Evolutionary conservation across 2,888 invertebrate species (phyloP).

Genomic region (Acanthosepion esculentum): DNA sequence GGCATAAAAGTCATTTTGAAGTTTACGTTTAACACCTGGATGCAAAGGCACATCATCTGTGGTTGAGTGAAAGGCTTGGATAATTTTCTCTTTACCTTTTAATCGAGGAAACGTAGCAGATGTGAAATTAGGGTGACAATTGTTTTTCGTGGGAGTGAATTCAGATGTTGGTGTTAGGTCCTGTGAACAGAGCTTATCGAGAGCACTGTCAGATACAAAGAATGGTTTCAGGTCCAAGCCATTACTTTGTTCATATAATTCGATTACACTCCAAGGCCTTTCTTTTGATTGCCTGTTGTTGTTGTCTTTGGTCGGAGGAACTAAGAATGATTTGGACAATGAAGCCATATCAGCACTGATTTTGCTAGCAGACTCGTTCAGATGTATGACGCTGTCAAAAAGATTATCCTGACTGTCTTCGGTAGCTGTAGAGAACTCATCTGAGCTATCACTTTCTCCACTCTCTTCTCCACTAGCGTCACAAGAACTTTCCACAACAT

Average conservation of each 20-base stretch:
- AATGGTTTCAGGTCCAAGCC: slow-evolving; percentile 78
- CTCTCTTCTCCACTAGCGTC: slow-evolving; percentile 65
- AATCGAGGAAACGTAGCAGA: slow-evolving; percentile 60
- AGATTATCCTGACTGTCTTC: slow-evolving; percentile 66
- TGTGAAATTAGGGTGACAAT: slow-evolving; percentile 39
- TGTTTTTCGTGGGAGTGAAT: slow-evolving; percentile 46
- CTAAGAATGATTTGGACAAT: background rate
- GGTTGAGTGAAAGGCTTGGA: slow-evolving; percentile 56
- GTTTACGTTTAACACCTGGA: slow-evolving; percentile 62
- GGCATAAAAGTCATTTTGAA: slow-evolving; percentile 53
- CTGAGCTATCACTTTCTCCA: slow-evolving; percentile 65
- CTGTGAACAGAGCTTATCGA: slow-evolving; percentile 80
- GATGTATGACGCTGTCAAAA: slow-evolving; percentile 65
- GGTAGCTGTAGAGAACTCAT: slow-evolving; percentile 65
- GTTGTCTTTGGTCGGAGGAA: background rate
- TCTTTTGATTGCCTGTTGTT: slow-evolving; percentile 55
- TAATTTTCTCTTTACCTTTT: slow-evolving; percentile 52
- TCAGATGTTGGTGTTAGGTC: slow-evolving; percentile 48
- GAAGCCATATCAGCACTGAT: background rate
- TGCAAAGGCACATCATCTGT: slow-evolving; percentile 53
- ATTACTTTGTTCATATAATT: slow-evolving; percentile 82
- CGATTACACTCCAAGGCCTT: slow-evolving; percentile 92
- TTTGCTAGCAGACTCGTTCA: slow-evolving; percentile 55
- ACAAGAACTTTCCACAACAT: slow-evolving; percentile 63
- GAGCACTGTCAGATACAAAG: slow-evolving; percentile 91